Evolutionary conservation across 2,113 vertebrate species (phyloP).

Genomic region (Delphinus delphis): DNA sequence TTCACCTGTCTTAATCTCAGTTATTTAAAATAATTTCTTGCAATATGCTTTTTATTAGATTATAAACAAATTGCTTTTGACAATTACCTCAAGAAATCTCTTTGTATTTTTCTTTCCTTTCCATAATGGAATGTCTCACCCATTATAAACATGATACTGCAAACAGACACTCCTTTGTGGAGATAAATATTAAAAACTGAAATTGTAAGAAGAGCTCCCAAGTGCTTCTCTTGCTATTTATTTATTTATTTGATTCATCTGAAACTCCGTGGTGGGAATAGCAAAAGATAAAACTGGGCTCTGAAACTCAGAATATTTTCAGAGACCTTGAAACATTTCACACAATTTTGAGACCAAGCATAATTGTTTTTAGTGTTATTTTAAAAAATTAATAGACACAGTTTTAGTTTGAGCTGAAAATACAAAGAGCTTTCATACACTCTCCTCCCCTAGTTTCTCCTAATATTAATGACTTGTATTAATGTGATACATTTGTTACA

Average conservation of each 20-base stretch:
- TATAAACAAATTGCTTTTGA: not conserved
- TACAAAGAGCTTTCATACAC: not conserved
- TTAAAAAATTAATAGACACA: not conserved
- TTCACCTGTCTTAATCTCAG: not conserved
- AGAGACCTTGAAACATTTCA: conserved; percentile 15
- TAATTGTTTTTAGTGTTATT: conserved; percentile 32
- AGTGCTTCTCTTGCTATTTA: conserved; percentile 59
- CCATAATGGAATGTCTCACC: conserved; percentile 63
- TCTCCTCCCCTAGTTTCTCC: not conserved
- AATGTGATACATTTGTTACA: not conserved
- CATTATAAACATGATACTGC: conserved; percentile 57
- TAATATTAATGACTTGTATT: not conserved
- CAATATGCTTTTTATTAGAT: not conserved
- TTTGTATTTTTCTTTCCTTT: conserved; percentile 44
- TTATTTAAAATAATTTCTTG: conserved; percentile 35
- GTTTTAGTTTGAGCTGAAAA: not conserved
- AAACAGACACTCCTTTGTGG: conserved; percentile 59
- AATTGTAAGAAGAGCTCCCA: conserved; percentile 65
- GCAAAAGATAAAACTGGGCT: conserved; percentile 66
- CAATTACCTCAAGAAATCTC: not conserved
- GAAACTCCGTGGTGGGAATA: conserved; percentile 56
- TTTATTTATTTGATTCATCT: conserved; percentile 72
- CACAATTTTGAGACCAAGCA: conserved; percentile 59
- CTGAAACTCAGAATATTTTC: conserved; percentile 67
- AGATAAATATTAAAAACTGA: conserved; percentile 73